Evolutionary conservation across 2,113 vertebrate genomes (phyloP), one percentile per base, ranked within the genome.

Genomic region (Xiphophorus couchianus): DNA sequence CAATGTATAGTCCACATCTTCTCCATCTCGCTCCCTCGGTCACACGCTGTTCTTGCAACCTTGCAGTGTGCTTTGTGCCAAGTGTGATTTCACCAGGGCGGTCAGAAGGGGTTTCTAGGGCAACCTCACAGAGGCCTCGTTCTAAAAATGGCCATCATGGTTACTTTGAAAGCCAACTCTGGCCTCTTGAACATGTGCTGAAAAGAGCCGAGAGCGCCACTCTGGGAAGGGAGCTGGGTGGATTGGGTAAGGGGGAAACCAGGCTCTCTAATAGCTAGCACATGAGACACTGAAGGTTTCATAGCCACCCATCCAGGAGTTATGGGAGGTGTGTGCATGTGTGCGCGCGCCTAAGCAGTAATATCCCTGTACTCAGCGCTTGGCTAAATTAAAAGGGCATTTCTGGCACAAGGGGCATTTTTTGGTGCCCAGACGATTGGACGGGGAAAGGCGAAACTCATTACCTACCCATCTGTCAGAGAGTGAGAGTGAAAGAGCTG

Each of bases 371-470:
- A 91, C 91, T 92, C 90, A 88, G 90, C 84, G 84, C 90, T 91
- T 93, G 90, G 92, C 91, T 91, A 93, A 92, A 93, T 93, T 93
- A 93, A 93, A 93, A 93, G 92, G 91, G 91, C 90, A 93, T 93
- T 91, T 93, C 91, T 93, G 90, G 92, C 91, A 63, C 86, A 54
- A 86, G 89, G 91, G 90, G 84, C 86, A 93, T 85, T 84, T 93
- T 91, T 90, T 85, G 84, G 89, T 93, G 91, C 91, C 91, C 91
- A 91, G 90, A 88, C 89, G 78, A 90, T 92, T 93, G 91, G 91
- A 92, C 80, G 77, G 88, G 86, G 90, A 90, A 89, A 92, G 90
- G 90, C 86, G 90, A 93, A 93, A 93, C 92, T 93, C 91, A 93
- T 93, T 93, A 93, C 90, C 88, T 92, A 90, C 91, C 92, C 91